Evolutionary conservation across 1,140 invertebrate species (phyloP).

Genomic region (Ridgeia piscesae): DNA sequence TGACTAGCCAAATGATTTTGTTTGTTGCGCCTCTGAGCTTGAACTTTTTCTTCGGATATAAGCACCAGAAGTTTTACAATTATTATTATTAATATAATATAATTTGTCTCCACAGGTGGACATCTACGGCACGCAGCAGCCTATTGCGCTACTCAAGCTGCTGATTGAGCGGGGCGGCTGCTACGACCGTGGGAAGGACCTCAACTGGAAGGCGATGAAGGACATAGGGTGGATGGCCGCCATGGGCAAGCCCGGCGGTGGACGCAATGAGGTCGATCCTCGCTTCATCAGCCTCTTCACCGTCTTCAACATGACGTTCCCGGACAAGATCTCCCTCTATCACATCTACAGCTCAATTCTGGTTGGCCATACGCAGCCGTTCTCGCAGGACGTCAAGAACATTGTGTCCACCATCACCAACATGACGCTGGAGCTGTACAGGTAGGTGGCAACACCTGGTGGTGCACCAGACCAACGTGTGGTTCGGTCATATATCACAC

Average conservation of each 20-base stretch:
- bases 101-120: constrained; percentile 60
- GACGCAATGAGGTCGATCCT: constrained; percentile 84
- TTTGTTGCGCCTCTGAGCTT: too few relatives aligned
- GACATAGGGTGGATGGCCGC: constrained; percentile 68
- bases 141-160: constrained; percentile 84
- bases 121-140: constrained; percentile 88
- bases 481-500: too few relatives aligned
- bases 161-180: constrained; percentile 82
- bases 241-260: constrained; percentile 76
- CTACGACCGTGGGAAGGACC: constrained; percentile 84
- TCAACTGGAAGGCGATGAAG: constrained; percentile 84
- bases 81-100: background rate
- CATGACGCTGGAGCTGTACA: constrained; percentile 81
- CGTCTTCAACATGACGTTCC: constrained; percentile 82
- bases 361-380: constrained; percentile 72
- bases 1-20: too few relatives aligned
- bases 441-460: constrained; percentile 56
- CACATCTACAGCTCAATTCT: constrained; percentile 73
- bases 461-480: background rate
- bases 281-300: constrained; percentile 87
- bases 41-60: too few relatives aligned
- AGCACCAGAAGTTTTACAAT: too few relatives aligned
- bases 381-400: constrained; percentile 68
- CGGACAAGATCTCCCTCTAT: constrained; percentile 65
- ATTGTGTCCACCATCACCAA: constrained; percentile 69